phyloP scores from a whole-genome alignment of 2,797 vertebrate genomes.

The Smutsia gigantea region DNA sequence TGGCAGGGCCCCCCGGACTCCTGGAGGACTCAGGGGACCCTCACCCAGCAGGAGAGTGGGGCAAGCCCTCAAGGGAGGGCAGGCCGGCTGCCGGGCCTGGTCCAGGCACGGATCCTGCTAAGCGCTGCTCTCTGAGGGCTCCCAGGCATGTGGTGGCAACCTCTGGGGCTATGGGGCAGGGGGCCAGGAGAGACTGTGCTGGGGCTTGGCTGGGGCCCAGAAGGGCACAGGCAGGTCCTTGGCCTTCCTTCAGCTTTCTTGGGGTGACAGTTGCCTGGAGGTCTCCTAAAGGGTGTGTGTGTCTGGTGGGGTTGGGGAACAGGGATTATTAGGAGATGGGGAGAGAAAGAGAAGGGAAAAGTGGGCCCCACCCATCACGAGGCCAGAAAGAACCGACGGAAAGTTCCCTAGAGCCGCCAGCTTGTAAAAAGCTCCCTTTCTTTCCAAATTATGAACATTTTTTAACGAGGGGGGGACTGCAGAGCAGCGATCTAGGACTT shows the following conservation, averaged over 20 bases:
- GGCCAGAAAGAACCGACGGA: slow-evolving; percentile 80
- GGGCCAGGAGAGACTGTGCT: background rate
- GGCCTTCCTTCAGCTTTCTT: background rate
- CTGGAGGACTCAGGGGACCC: slow-evolving; percentile 67
- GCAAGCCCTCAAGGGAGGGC: background rate
- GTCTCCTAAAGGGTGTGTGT: slow-evolving; percentile 54
- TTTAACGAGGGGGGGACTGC: slow-evolving; percentile 48
- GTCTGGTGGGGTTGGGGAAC: slow-evolving; percentile 35
- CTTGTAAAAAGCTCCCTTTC: slow-evolving; percentile 82
- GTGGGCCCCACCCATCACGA: slow-evolving; percentile 84
- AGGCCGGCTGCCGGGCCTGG: background rate
- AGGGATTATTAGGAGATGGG: slow-evolving; percentile 68
- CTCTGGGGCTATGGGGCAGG: background rate
- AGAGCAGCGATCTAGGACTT: slow-evolving; percentile 61
- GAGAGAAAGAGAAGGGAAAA: slow-evolving; percentile 60
- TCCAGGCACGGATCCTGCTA: background rate
- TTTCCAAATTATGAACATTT: slow-evolving; percentile 83
- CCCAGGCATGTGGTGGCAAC: background rate
- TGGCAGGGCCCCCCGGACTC: slow-evolving; percentile 42
- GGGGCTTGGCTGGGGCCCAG: background rate
- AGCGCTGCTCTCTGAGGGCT: background rate
- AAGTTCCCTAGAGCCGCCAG: slow-evolving; percentile 88
- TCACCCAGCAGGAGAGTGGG: slow-evolving; percentile 56
- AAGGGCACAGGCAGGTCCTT: background rate
- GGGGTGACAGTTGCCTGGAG: slow-evolving; percentile 29